Conservation (phyloP, 2,113 vertebrate genomes). For the Laticauda laticaudata region DNA sequence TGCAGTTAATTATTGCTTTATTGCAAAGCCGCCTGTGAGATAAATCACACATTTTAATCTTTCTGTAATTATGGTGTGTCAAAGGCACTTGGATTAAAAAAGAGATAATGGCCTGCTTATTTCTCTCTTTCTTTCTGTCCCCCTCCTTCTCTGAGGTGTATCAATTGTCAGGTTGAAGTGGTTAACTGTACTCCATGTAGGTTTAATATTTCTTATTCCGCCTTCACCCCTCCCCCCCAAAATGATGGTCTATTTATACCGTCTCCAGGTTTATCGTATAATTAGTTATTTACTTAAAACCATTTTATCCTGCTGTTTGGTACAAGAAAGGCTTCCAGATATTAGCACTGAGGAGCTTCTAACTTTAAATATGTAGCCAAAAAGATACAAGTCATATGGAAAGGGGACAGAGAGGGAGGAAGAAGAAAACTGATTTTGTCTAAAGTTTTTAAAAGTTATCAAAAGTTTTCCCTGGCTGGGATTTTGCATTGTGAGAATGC, state of each 20-base stretch:
- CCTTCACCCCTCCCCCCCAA: too few species aligned
- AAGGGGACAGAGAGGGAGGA: neutral
- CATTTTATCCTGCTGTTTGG: neutral
- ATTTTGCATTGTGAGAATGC: neutral
- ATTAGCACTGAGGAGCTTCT: neutral
- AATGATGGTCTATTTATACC: neutral
- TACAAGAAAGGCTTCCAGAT: neutral
- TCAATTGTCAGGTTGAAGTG: conserved; percentile 1
- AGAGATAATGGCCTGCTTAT: conserved; percentile 27
- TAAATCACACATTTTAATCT: conserved; percentile 9
- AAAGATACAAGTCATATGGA: neutral
- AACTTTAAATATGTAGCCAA: neutral
- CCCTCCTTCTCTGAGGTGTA: neutral
- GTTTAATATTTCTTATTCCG: neutral
- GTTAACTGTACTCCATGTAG: neutral
- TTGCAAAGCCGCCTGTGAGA: conserved; percentile 9
- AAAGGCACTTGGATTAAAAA: conserved; percentile 19
- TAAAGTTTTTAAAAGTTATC: neutral
- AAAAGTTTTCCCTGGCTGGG: neutral
- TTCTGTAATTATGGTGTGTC: neutral
- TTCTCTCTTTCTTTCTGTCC: neutral
- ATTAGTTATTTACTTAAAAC: neutral
- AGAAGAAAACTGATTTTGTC: neutral
- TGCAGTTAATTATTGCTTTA: rapidly evolving
- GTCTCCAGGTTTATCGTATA: neutral